A percentile compares a stretch with the other conserved stretches of the same genome.
Conservation (phyloP, 2,797 vertebrate species). For the Platyrinchus mystaceus region DNA sequence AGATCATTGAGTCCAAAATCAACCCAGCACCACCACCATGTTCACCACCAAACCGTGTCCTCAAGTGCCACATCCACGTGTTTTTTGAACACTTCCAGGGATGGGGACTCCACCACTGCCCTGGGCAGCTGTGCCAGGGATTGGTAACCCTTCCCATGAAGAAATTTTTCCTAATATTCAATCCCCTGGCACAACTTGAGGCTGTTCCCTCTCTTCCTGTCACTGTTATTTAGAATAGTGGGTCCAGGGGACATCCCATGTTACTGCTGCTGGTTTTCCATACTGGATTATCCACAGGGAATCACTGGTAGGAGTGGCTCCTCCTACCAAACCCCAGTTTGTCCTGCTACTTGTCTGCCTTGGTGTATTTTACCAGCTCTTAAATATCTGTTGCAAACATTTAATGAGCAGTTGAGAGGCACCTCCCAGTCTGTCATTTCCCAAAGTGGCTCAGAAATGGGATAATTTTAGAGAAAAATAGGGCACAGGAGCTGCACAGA, state of each 20-base stretch:
- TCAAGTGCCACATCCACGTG: background rate
- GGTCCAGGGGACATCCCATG: rapidly evolving
- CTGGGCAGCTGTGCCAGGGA: background rate
- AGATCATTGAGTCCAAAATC: background rate
- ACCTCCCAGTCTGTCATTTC: background rate
- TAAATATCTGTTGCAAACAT: background rate
- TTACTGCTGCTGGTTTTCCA: background rate
- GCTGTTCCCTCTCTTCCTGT: background rate
- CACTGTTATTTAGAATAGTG: background rate
- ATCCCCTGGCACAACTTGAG: background rate
- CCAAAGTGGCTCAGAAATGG: background rate
- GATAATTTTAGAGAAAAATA: background rate
- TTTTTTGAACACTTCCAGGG: background rate
- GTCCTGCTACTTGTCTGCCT: background rate
- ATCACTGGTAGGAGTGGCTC: background rate
- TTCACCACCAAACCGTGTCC: background rate
- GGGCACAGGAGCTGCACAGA: background rate
- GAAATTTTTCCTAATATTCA: background rate
- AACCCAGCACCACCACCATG: background rate
- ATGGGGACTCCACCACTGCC: background rate
- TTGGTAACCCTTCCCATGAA: background rate
- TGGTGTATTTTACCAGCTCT: background rate
- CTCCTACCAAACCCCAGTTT: background rate
- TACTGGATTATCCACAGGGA: rapidly evolving
- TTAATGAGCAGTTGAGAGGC: background rate